Evolutionary conservation across 2,797 vertebrate species (phyloP).

Genomic region (Leucoraja ocellata): DNA sequence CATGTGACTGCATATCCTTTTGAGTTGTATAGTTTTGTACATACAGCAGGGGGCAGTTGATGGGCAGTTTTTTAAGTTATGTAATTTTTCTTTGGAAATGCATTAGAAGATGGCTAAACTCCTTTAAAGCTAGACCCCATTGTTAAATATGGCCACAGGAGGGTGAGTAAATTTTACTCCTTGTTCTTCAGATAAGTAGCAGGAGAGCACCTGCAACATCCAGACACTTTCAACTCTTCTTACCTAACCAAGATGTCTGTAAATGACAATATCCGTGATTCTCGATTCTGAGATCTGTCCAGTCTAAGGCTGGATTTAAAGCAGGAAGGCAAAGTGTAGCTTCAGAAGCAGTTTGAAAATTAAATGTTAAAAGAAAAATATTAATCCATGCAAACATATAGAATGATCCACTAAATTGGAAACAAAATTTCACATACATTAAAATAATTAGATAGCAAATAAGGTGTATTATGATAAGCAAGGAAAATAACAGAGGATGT

Average conservation of each 20-base stretch:
- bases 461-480: background rate
- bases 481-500: background rate
- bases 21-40: background rate
- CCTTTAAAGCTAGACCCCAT: background rate
- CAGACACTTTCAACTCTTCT: conserved; percentile 47
- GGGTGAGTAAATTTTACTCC: conserved; percentile 48
- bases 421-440: background rate
- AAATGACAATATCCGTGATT: conserved; percentile 67
- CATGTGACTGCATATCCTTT: background rate
- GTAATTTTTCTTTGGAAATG: background rate
- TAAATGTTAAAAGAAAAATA: conserved; percentile 43
- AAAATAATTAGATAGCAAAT: background rate
- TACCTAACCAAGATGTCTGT: conserved; percentile 76
- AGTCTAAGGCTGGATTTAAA: conserved; percentile 73
- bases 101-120: background rate
- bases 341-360: conserved; percentile 52
- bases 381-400: conserved; percentile 43
- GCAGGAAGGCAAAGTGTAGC: conserved; percentile 80
- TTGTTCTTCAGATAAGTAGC: conserved; percentile 51
- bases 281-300: conserved; percentile 64
- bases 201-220: conserved; percentile 42
- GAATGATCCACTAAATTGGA: conserved; percentile 38
- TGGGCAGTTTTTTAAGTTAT: background rate
- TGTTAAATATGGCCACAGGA: conserved; percentile 42
- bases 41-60: background rate